Conservation (phyloP, 2,113 vertebrate genomes). For the Cygnus buccinator region DNA sequence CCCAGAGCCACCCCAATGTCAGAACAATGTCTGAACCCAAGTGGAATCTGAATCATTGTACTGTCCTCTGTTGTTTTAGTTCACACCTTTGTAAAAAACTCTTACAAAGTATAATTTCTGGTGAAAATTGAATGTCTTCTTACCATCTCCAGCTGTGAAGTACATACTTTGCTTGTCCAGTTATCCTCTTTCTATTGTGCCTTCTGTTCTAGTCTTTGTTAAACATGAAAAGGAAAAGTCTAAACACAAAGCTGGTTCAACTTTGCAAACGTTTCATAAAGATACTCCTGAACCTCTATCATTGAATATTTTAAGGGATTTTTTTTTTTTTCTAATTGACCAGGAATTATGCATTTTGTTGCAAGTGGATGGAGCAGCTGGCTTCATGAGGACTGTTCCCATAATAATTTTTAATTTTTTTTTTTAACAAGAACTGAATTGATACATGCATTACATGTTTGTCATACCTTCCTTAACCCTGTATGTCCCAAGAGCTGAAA, state of each 20-base stretch:
- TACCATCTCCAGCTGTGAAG: not conserved
- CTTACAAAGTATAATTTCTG: not conserved
- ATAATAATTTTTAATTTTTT: not conserved
- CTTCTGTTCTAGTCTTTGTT: not conserved
- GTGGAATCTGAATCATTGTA: not conserved
- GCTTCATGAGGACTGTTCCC: not conserved
- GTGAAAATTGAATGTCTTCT: not conserved
- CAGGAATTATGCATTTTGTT: not conserved
- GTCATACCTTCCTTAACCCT: not conserved
- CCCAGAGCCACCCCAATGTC: not conserved
- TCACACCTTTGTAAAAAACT: not conserved
- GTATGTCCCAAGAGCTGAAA: not conserved
- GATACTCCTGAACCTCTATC: not conserved
- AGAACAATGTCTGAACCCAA: not conserved
- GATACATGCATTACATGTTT: fast-evolving
- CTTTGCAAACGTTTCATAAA: not conserved
- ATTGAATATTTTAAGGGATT: not conserved
- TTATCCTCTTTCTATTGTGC: not conserved
- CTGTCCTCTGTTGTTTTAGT: not conserved
- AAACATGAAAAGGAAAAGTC: not conserved
- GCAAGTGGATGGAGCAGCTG: not conserved
- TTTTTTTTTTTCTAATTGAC: not conserved
- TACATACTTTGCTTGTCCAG: not conserved
- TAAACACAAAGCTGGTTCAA: not conserved
- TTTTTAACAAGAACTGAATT: not conserved